These are phyloP conservation scores for Diabrotica virgifera DNA, from an alignment of 1,140 invertebrate species.

Conservation along the genomic window DNA sequence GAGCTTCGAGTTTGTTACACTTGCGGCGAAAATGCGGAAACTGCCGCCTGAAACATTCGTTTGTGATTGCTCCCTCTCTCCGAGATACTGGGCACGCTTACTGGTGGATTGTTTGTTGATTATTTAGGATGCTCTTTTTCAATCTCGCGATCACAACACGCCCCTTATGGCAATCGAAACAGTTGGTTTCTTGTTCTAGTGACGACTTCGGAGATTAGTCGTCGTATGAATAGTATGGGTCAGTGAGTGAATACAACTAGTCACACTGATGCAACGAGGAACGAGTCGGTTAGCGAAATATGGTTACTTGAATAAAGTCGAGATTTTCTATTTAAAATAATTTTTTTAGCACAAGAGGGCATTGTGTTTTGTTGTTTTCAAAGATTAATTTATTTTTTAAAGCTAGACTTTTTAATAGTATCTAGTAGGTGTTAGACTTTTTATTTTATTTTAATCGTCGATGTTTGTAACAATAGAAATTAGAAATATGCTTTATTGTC, in stretches of 20 bases:
- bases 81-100: slow-evolving; percentile 1
- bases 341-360: too few species aligned
- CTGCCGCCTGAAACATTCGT: neutral
- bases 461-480: too few species aligned
- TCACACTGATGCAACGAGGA: neutral
- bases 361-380: too few species aligned
- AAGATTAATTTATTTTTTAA: too few species aligned
- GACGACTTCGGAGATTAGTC: too few species aligned
- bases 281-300: too few species aligned
- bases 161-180: neutral
- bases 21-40: neutral
- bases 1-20: neutral
- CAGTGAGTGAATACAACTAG: neutral
- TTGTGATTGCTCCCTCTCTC: neutral
- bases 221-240: neutral
- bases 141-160: neutral
- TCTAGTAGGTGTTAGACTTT: too few species aligned
- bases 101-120: slow-evolving; percentile 2
- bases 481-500: too few species aligned
- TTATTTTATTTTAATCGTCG: too few species aligned
- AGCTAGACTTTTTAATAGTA: too few species aligned
- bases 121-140: neutral
- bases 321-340: too few species aligned
- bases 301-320: too few species aligned
- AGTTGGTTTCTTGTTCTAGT: neutral